Base-by-base conservation (phyloP, 2,113 vertebrate species). In the Aptenodytes patagonicus region DNA sequence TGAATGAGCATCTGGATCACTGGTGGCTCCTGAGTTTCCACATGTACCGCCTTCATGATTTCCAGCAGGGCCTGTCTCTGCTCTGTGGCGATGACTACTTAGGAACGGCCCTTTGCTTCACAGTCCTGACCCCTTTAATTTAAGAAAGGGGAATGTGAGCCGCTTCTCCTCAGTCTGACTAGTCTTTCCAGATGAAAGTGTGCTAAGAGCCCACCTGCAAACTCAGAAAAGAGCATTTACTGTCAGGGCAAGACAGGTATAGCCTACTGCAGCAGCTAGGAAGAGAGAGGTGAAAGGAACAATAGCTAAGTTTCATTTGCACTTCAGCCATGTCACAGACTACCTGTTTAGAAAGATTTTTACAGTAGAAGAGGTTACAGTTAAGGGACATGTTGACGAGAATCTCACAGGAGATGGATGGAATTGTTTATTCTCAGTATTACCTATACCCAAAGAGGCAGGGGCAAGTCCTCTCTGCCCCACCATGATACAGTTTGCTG, bases 61-160 rank as follows among this genome's bases (percentile, higher is more conserved):
- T 61, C 40, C 44, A 85, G 47, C 32, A 42, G 34, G 14, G 32
- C 32, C 44, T 55, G 15, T 58, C 34, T 82, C 47, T 8, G 4
- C 38, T 71, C 16, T 11, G 14, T n/a, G 42, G 47, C 0, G 0
- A 17, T 75, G 38, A 58, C 49, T 62, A 13, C n/a, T 42, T 62
- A 38, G n/a, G 26, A 91, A 86, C 15, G 24, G n/a, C 55, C 31
- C 71, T 90, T 93, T 70, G 15, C 65, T 82, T 85, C 77, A 18
- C 31, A 44, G 44, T 55, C 65, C 51, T 57, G 40, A 52, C 11
- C 28, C 20, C 55, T 81, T 75, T 52, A 40, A 31, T 7, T 47
- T 78, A 78, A 49, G 25, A 52, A 85, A 19, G 34, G 22, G n/a
- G 24, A 6, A 76, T 54, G 29, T 64, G 34, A 90, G 58, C 36